Conservation (phyloP, 2,797 vertebrate genomes). For the Gymnothorax reevesii region DNA sequence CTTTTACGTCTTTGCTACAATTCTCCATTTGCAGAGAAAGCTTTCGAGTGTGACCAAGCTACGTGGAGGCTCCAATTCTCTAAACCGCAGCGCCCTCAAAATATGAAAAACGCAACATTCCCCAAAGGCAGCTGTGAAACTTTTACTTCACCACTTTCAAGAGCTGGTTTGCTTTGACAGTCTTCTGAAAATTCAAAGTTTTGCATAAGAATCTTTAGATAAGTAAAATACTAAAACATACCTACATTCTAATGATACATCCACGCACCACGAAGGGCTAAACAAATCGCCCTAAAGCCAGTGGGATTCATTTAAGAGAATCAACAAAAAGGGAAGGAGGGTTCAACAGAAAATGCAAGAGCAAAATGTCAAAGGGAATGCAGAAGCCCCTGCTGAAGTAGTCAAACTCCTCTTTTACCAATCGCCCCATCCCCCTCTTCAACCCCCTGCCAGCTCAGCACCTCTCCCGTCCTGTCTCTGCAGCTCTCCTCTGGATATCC, state of each 20-base stretch:
- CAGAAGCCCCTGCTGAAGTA: not conserved
- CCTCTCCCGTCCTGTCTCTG: conserved; percentile 54
- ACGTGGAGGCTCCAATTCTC: not conserved
- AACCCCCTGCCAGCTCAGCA: conserved; percentile 9
- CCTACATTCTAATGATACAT: too few species aligned
- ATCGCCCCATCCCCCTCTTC: not conserved
- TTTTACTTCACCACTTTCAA: not conserved
- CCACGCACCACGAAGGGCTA: not conserved
- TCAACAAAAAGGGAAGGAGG: not conserved
- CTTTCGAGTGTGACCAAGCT: not conserved
- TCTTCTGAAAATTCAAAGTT: too few species aligned
- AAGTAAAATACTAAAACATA: too few species aligned
- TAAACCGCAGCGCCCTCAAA: not conserved
- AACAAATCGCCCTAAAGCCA: not conserved
- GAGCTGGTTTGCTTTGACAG: too few species aligned
- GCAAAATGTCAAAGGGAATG: not conserved
- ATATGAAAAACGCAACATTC: not conserved
- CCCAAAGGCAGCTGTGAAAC: not conserved
- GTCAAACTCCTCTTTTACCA: not conserved
- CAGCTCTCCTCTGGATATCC: conserved; percentile 62
- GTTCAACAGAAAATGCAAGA: not conserved
- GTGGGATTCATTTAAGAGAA: not conserved
- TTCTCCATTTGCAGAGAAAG: not conserved
- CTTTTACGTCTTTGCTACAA: not conserved
- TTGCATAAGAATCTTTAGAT: too few species aligned